Conservation (phyloP, 2,888 invertebrate species). For the Pammene aurita region DNA sequence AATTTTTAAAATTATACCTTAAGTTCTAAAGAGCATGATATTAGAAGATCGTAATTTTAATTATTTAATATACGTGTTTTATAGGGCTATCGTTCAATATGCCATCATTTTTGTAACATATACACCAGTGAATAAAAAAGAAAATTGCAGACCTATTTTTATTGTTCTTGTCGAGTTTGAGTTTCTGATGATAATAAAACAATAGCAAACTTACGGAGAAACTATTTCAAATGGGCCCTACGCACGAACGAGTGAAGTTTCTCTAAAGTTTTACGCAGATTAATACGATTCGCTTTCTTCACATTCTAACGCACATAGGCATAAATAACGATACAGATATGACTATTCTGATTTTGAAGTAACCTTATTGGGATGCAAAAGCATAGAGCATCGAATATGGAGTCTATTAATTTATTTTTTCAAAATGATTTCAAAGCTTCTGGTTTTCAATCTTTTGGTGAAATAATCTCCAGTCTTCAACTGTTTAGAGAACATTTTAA, state of each 20-base stretch:
- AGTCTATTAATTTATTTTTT: conserved; percentile 6
- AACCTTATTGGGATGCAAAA: conserved; percentile 3
- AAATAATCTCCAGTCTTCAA: too few relatives aligned
- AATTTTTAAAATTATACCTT: neutral
- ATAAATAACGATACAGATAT: neutral
- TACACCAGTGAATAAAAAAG: too few relatives aligned
- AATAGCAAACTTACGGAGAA: conserved; percentile 11
- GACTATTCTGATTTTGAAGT: neutral
- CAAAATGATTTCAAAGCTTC: neutral
- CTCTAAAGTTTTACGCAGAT: conserved; percentile 32
- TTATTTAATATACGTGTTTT: neutral
- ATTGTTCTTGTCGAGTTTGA: too few relatives aligned
- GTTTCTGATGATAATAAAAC: too few relatives aligned
- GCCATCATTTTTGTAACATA: neutral
- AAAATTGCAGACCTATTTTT: too few relatives aligned
- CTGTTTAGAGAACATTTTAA: too few relatives aligned
- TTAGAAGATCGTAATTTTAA: neutral
- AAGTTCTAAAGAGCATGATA: neutral
- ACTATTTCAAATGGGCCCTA: conserved; percentile 32
- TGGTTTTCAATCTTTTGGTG: neutral
- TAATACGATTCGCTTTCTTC: conserved; percentile 35
- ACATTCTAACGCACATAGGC: conserved; percentile 23
- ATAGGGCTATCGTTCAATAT: neutral
- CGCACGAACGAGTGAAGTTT: conserved; percentile 38
- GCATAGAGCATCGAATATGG: neutral